phyloP scores from a whole-genome alignment of 2,113 vertebrate species.

The Tragelaphus scriptus region DNA sequence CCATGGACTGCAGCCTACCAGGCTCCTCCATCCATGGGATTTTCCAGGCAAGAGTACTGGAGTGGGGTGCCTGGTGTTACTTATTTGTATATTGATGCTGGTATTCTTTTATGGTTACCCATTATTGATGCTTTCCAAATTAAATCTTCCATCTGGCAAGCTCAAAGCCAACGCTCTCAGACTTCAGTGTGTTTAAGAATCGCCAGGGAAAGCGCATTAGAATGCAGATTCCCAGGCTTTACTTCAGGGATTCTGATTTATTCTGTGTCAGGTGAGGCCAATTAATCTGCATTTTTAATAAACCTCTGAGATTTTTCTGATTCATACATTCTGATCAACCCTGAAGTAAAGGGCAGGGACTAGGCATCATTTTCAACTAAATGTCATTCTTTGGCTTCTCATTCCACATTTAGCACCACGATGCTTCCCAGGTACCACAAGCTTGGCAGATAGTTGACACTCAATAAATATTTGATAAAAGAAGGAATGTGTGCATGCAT shows the following conservation, averaged over 20 bases:
- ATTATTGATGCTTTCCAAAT: background rate
- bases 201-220: accelerated
- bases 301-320: background rate
- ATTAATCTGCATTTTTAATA: background rate
- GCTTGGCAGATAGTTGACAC: background rate
- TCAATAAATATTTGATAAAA: slow-evolving; percentile 1
- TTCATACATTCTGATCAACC: background rate
- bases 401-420: background rate
- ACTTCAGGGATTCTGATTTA: background rate
- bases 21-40: no score
- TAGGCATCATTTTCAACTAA: background rate
- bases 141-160: background rate
- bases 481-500: background rate
- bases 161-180: background rate
- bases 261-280: background rate
- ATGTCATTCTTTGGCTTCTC: background rate
- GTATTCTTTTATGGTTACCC: background rate
- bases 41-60: no score
- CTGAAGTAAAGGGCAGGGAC: background rate
- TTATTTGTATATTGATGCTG: no score
- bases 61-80: no score
- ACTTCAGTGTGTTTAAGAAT: background rate
- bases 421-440: background rate
- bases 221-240: background rate
- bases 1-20: no score